phyloP scores from a whole-genome alignment of 1,140 invertebrate species.

The Euura saliciscinereae region DNA sequence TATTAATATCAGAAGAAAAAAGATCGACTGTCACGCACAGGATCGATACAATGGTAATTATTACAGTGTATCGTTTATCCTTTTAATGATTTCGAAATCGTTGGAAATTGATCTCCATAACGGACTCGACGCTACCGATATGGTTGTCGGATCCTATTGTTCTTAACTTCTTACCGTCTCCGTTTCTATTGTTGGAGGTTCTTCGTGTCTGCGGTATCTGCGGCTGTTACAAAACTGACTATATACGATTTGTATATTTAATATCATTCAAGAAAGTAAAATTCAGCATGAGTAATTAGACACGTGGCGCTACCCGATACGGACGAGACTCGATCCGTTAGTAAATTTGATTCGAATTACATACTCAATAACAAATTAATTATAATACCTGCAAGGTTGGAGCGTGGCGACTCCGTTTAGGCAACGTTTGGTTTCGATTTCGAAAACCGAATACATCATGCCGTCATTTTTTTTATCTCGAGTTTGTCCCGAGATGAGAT shows the following conservation, averaged over 20 bases:
- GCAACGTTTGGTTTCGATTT: too few relatives aligned
- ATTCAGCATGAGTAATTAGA: slow-evolving; percentile 4
- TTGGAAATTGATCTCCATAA: slow-evolving; percentile 7
- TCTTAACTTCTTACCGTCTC: background rate
- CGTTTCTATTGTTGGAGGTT: background rate
- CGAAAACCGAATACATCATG: too few relatives aligned
- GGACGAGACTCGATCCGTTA: too few relatives aligned
- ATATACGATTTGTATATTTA: background rate
- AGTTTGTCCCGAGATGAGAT: too few relatives aligned
- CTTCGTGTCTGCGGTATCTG: slow-evolving; percentile 6
- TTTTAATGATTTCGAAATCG: slow-evolving; percentile 7
- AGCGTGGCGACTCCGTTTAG: too few relatives aligned
- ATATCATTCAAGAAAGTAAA: background rate
- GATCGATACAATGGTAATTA: too few relatives aligned
- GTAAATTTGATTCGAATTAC: too few relatives aligned
- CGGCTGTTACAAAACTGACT: slow-evolving; percentile 3
- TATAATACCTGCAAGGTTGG: too few relatives aligned
- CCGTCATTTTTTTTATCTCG: too few relatives aligned
- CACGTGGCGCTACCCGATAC: background rate
- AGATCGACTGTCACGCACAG: too few relatives aligned
- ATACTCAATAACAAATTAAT: too few relatives aligned
- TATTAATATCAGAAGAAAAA: too few relatives aligned
- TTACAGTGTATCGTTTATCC: background rate
- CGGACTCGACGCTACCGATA: background rate
- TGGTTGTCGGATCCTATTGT: background rate